These are phyloP conservation scores for Chymomyza costata DNA, from an alignment of 1,140 invertebrate genomes.

Conservation along the genomic window DNA sequence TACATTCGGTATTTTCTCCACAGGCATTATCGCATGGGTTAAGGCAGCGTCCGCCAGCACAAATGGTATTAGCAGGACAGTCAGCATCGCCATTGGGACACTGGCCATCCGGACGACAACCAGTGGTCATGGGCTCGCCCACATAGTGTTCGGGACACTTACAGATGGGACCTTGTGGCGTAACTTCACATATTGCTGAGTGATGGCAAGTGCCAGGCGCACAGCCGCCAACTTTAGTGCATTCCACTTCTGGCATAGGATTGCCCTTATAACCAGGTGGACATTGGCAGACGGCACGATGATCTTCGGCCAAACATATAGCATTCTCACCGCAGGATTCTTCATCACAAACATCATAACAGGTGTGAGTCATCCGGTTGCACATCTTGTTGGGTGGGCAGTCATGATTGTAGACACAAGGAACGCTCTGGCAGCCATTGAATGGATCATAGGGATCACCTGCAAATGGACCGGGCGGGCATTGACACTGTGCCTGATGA, in stretches of 20 bases:
- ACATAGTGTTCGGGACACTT: constrained; percentile 85
- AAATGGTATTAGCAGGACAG: constrained; percentile 85
- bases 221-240: constrained; percentile 82
- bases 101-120: constrained; percentile 85
- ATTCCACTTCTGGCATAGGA: constrained; percentile 87
- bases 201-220: constrained; percentile 87
- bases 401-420: constrained; percentile 90
- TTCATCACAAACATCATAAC: constrained; percentile 86
- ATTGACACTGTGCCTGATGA: constrained; percentile 91
- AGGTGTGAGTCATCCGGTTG: constrained; percentile 88
- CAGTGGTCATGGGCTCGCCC: constrained; percentile 83
- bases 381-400: constrained; percentile 87
- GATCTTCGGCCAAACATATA: constrained; percentile 90
- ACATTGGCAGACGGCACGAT: constrained; percentile 88
- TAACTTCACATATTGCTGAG: constrained; percentile 85
- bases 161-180: constrained; percentile 81
- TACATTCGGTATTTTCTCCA: constrained; percentile 86
- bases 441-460: constrained; percentile 87
- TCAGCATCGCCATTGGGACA: constrained; percentile 82
- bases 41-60: constrained; percentile 82
- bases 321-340: constrained; percentile 90
- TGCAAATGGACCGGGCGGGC: constrained; percentile 87
- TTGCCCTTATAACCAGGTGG: constrained; percentile 87
- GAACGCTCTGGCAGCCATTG: constrained; percentile 85
- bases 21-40: constrained; percentile 88